Evolutionary conservation across 2,888 invertebrate genomes (phyloP).

Genomic region (Piscicola geometra): DNA sequence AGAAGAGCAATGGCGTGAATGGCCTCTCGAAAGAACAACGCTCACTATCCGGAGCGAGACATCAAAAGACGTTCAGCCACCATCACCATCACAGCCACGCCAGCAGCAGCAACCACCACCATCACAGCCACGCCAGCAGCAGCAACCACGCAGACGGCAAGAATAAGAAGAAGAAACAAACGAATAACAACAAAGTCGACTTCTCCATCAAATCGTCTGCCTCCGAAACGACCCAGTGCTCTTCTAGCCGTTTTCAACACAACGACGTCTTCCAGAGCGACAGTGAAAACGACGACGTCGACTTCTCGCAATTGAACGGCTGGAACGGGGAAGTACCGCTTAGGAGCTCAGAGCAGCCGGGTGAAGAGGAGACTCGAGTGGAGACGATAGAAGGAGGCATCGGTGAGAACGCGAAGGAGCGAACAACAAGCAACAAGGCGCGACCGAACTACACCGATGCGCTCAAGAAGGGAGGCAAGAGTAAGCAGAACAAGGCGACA

Average conservation of each 20-base stretch:
- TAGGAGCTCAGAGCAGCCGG: too few species aligned
- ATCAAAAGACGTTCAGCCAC: too few species aligned
- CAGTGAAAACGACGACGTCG: background rate
- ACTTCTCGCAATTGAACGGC: background rate
- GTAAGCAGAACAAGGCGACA: background rate
- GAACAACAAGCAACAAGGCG: background rate
- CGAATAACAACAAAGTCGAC: background rate
- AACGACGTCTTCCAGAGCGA: background rate
- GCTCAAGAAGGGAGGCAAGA: constrained; percentile 11
- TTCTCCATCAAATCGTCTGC: background rate
- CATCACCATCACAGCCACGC: background rate
- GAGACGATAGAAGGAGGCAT: background rate
- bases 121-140: background rate
- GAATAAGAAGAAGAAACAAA: background rate
- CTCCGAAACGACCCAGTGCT: background rate
- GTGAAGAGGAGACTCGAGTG: too few species aligned
- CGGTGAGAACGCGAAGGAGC: background rate
- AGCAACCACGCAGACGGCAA: background rate
- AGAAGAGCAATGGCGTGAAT: background rate
- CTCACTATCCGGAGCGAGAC: background rate
- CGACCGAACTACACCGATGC: background rate
- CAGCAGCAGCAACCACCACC: background rate
- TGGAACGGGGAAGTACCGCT: background rate
- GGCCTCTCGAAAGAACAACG: background rate
- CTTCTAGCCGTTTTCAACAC: background rate